Base-by-base conservation (phyloP, 2,888 invertebrate genomes). In the Ellobium chinense region DNA sequence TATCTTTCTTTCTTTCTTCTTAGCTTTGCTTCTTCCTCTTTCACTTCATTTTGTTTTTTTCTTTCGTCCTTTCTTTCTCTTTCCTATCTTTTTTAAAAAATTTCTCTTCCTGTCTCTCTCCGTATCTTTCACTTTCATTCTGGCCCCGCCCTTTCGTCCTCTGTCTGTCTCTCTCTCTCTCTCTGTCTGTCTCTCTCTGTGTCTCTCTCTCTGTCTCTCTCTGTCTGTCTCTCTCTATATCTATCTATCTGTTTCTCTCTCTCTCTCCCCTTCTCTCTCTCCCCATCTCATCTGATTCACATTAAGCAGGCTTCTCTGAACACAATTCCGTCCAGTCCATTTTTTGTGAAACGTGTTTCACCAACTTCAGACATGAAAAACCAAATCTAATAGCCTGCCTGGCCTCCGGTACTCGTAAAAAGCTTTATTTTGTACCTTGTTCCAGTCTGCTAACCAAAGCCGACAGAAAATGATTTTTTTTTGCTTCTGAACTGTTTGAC, bases 201-300 rank as follows among this genome's bases (percentile, higher is more conserved):
- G 37, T 69, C 5, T 69, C 69, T 69, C 36, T 69, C 69, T 69
- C 36, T 69, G 7, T 69, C 36, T 69, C 37, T 69, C 7, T 46
- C 46, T 46, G 18, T 46, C 46, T 46, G 18, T 46, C 46, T 46
- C 7, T 46, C 46, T 46, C 7, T 46, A 7, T 46, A 46, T 46
- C 46, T 46, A 46, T 46, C 46, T 46, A 46, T 46, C 46, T 46
- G 21, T 72, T 27, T 72, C 56, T 72, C 54, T 72, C 56, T 72
- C 72, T 54, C 27, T 72, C 72, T 72, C 56, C 54, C 72, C 54
- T 29, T 72, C 54, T 72, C 54, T 72, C 58, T 73, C 73, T 60
- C 34, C 18, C 46, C 18, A 46, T 46, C 46, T 46, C n/a, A n/a
- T n/a, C n/a, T n/a, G n/a, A n/a, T n/a, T n/a, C n/a, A n/a, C n/a